Percentiles rank a stretch among this genome's conserved stretches.
Conservation (phyloP, 2,888 invertebrate species). For the Micropterix aruncella region DNA sequence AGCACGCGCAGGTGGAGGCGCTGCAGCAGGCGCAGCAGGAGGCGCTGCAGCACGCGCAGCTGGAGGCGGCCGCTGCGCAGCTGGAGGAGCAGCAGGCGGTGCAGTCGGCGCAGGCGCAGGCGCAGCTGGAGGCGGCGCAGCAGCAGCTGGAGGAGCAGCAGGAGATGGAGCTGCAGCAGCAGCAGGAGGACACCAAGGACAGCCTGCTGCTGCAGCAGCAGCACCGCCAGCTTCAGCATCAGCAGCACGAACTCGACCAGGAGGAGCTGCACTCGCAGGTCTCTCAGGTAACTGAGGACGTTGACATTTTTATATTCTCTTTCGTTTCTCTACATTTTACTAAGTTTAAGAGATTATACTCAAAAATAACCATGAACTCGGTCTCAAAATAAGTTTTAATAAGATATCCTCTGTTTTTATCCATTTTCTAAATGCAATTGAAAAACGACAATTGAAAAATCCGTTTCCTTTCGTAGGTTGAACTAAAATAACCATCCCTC, state of each 20-base stretch:
- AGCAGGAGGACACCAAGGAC: constrained; percentile 23
- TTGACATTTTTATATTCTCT: constrained; percentile 15
- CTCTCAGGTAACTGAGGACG: constrained; percentile 29
- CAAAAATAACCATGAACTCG: too few species aligned
- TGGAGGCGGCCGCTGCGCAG: constrained; percentile 4
- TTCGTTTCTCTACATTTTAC: neutral
- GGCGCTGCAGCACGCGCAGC: constrained; percentile 12
- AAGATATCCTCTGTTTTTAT: too few species aligned
- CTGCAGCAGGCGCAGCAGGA: constrained; percentile 27
- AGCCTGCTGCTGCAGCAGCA: constrained; percentile 34
- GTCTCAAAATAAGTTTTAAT: too few species aligned
- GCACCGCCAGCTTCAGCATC: constrained; percentile 7
- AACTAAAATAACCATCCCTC: too few species aligned
- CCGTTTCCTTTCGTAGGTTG: too few species aligned
- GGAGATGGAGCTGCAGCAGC: constrained; percentile 8
- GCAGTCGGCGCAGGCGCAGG: constrained; percentile 24
- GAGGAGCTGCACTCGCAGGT: too few species aligned
- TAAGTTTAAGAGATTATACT: neutral
- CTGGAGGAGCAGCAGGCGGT: constrained; percentile 4
- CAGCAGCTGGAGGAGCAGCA: constrained; percentile 21
- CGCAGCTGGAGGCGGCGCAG: constrained; percentile 33
- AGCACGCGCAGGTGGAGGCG: constrained; percentile 18
- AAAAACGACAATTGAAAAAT: too few species aligned
- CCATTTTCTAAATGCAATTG: too few species aligned
- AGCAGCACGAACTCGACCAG: constrained; percentile 3